Evolutionary conservation across 2,797 vertebrate species (phyloP).

Genomic region (Phrynocephalus forsythii): DNA sequence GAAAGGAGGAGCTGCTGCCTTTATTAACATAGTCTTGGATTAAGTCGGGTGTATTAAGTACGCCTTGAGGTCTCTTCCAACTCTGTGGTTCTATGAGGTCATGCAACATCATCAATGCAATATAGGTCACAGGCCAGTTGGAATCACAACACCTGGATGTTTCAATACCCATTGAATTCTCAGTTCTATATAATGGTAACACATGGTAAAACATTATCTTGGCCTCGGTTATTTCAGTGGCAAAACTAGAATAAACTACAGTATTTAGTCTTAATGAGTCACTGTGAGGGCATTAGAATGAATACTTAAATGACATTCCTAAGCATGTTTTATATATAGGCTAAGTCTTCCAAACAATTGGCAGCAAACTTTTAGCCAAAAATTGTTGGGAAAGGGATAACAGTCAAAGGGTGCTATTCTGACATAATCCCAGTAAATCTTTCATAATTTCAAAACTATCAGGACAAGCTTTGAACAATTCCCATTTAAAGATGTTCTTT

Average conservation of each 20-base stretch:
- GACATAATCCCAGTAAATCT: conserved; percentile 27
- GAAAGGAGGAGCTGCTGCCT: too few relatives aligned
- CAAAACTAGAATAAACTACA: background rate
- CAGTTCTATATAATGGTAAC: background rate
- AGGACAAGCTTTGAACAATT: conserved; percentile 52
- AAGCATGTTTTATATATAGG: background rate
- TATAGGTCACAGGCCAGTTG: background rate
- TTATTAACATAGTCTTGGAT: too few relatives aligned
- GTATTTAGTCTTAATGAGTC: background rate
- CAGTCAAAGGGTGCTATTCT: background rate
- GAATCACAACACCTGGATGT: background rate
- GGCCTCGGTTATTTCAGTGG: background rate
- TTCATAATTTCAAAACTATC: conserved; percentile 29
- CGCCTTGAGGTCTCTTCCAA: background rate
- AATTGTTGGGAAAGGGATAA: background rate
- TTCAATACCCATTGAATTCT: background rate
- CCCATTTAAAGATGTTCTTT: conserved; percentile 54
- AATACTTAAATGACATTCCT: background rate
- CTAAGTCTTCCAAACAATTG: background rate
- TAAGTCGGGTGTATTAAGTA: too few relatives aligned
- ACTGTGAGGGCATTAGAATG: background rate
- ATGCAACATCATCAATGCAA: background rate
- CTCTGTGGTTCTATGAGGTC: too few relatives aligned
- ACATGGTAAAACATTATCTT: background rate
- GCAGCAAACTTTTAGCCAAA: background rate